Conservation (phyloP, 2,888 invertebrate species). For the Nephrotoma appendiculata region DNA sequence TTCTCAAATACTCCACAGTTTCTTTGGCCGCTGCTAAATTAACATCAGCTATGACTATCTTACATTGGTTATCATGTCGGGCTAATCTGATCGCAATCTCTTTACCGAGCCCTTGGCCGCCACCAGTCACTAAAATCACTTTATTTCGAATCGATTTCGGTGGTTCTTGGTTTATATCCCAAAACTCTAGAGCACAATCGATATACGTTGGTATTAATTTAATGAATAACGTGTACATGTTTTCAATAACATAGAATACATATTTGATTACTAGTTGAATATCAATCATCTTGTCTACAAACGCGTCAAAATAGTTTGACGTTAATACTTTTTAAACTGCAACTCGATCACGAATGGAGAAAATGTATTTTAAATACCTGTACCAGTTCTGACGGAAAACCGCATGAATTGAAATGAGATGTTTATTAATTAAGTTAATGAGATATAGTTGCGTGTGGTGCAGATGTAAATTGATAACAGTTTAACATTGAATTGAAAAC, state of each 20-base stretch:
- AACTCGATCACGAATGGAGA: neutral
- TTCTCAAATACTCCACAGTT: slow-evolving; percentile 10
- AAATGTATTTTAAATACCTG: no score
- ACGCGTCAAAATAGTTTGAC: neutral
- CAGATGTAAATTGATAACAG: no score
- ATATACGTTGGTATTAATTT: neutral
- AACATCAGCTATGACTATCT: slow-evolving; percentile 12
- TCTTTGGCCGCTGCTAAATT: slow-evolving; percentile 9
- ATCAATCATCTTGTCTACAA: neutral
- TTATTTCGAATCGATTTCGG: neutral
- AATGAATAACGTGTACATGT: neutral
- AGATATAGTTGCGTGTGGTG: no score
- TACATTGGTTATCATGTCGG: slow-evolving; percentile 13
- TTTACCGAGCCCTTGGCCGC: slow-evolving; percentile 20
- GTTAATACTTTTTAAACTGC: neutral
- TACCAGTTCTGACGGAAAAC: no score
- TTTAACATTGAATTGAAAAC: no score
- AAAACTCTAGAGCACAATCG: neutral
- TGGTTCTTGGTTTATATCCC: neutral
- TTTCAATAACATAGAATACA: neutral
- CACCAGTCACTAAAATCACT: slow-evolving; percentile 12
- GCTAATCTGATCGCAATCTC: slow-evolving; percentile 18
- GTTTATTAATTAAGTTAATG: no score
- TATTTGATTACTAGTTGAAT: neutral
- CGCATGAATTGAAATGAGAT: no score